phyloP scores from a whole-genome alignment of 2,797 vertebrate genomes.

The Arrhamphus sclerolepis region DNA sequence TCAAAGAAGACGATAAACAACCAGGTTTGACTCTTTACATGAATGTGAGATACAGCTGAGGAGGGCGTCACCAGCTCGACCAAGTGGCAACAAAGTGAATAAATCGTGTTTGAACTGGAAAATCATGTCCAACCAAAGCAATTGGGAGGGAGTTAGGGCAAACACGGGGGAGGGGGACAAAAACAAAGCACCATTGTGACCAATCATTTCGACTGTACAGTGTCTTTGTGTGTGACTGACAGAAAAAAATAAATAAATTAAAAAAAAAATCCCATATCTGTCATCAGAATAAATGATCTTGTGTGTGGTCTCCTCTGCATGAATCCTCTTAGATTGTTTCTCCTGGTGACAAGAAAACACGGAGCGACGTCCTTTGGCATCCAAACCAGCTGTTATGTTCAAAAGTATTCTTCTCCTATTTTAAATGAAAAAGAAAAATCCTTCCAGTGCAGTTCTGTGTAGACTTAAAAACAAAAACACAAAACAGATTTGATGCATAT shows the following conservation, averaged over 20 bases:
- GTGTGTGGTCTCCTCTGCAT: not conserved
- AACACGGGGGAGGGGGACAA: slow-evolving; percentile 32
- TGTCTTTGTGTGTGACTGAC: not conserved
- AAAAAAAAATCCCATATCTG: slow-evolving; percentile 18
- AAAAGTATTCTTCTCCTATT: not conserved
- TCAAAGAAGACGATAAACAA: slow-evolving; percentile 37
- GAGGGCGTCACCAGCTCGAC: slow-evolving; percentile 13
- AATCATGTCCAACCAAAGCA: slow-evolving; percentile 24
- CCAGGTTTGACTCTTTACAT: slow-evolving; percentile 38
- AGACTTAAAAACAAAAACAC: no score
- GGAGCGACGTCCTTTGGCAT: slow-evolving; percentile 6
- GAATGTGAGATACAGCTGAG: slow-evolving; percentile 12
- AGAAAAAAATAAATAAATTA: slow-evolving; percentile 15
- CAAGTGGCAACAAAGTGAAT: slow-evolving; percentile 17
- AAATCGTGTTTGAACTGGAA: slow-evolving; percentile 32
- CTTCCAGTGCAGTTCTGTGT: slow-evolving; percentile 1
- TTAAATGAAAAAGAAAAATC: not conserved
- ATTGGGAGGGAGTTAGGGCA: slow-evolving; percentile 33
- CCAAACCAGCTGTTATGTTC: no score
- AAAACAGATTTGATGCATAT: not conserved
- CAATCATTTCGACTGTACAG: slow-evolving; percentile 19
- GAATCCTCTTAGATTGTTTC: not conserved
- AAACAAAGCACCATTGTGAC: slow-evolving; percentile 14
- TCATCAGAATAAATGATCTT: slow-evolving; percentile 2
- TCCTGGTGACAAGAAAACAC: not conserved